Evolutionary conservation across 1,140 invertebrate species (phyloP), one percentile per base, ranked within the genome.

Genomic region (Drosophila kikkawai): DNA sequence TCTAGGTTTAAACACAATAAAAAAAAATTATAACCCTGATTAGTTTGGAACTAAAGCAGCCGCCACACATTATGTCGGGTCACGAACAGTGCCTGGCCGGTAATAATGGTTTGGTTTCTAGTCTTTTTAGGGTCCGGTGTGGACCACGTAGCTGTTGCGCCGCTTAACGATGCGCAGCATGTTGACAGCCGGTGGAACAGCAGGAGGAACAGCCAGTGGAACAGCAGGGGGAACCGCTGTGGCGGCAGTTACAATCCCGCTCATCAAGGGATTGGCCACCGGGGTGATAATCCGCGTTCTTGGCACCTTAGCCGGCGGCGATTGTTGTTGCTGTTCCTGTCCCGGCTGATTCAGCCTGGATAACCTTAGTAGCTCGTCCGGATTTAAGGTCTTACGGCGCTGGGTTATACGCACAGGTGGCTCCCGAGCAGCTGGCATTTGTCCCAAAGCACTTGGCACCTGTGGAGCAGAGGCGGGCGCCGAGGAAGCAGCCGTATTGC

Each of bases 151-250:
- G 9, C 63, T 83, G 22, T 48, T 70, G 19, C 76, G 76, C n/a
- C 81, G 66, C 53, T 80, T 84, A 0, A 7, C 0, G 3, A 75
- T 61, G n/a, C 80, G 73, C n/a, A 63, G 17, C 29, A 64, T 5
- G 17, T 9, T 67, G 13, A 7, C 17, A 15, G 48, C 11, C 12
- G 39, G 11, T 5, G 29, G 13, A 9, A 7, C 19, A 47, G 7
- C 0, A 9, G 36, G 5, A 6, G 26, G 26, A 29, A 6, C n/a
- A 26, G 19, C 7, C 7, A 15, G 5, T 13, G 26, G 26, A 29
- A 1, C 26, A 29, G 26, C 5, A 29, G 26, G 26, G 5, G 26
- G 36, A 11, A 5, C 36, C 9, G 9, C 9, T 0, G 19, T 7
- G 45, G 5, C n/a, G 3, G 50, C 7, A 2, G n/a, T 2, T 8